phyloP scores from a whole-genome alignment of 2,797 vertebrate species.

The Delichon dasypus region DNA sequence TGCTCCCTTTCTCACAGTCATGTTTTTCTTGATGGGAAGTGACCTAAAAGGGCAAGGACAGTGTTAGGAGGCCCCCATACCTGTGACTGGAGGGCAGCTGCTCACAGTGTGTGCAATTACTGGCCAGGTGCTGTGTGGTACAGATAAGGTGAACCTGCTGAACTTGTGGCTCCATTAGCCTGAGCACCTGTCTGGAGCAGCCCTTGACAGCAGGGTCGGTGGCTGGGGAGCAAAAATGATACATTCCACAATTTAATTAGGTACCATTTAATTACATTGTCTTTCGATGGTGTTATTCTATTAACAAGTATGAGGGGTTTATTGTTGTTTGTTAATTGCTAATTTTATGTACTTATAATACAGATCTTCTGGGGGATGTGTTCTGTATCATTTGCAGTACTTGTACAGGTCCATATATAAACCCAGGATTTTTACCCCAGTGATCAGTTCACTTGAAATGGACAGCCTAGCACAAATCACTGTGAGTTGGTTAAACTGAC shows the following conservation, averaged over 20 bases:
- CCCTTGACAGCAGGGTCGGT: rapidly evolving
- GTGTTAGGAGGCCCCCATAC: not conserved
- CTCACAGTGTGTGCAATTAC: not conserved
- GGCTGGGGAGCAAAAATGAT: not conserved
- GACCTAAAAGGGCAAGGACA: rapidly evolving
- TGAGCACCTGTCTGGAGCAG: not conserved
- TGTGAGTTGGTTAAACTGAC: not conserved
- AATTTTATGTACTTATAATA: not conserved
- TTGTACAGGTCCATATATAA: not conserved
- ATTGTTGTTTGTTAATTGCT: not conserved
- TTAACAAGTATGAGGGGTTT: not conserved
- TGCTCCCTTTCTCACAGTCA: not conserved
- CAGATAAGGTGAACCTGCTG: not conserved
- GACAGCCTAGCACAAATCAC: not conserved
- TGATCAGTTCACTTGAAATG: not conserved
- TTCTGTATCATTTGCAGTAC: not conserved
- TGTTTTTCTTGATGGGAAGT: not conserved
- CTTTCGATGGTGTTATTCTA: not conserved
- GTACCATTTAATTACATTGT: not conserved
- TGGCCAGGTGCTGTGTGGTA: not conserved
- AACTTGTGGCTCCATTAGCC: not conserved
- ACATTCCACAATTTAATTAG: not conserved
- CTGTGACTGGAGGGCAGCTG: not conserved
- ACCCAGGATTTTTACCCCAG: not conserved
- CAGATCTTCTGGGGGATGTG: not conserved